phyloP scores from a whole-genome alignment of 1,140 invertebrate genomes.

The Caenorhabditis briggsae region DNA sequence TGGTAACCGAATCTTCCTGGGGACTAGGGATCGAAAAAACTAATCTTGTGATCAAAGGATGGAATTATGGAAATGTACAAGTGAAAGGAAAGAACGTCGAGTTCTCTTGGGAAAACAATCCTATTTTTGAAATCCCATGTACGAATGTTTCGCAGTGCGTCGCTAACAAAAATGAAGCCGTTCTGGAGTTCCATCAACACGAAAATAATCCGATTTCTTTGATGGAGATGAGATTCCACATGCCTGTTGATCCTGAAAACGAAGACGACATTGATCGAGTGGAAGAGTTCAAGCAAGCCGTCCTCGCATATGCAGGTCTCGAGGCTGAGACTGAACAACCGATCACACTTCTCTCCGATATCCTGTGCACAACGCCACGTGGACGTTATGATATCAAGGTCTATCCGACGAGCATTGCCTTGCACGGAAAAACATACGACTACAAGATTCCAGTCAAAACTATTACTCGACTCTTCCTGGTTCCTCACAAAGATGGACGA shows the following conservation, averaged over 20 bases:
- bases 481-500: conserved; percentile 96
- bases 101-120: conserved; percentile 87
- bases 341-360: conserved; percentile 94
- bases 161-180: conserved; percentile 97
- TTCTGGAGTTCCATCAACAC: conserved; percentile 82
- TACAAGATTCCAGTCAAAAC: conserved; percentile 99
- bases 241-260: conserved; percentile 86
- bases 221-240: conserved; percentile 97
- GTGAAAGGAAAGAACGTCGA: conserved; percentile 90
- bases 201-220: conserved; percentile 96
- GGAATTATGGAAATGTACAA: conserved; percentile 98
- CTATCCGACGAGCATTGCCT: conserved; percentile 95
- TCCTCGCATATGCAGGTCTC: conserved; percentile 96
- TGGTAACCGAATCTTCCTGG: conserved; percentile 86
- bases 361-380: conserved; percentile 97
- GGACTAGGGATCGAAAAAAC: conserved; percentile 82
- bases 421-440: conserved; percentile 99
- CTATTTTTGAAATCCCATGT: conserved; percentile 95
- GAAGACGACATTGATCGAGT: conserved; percentile 84
- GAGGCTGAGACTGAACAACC: conserved; percentile 97
- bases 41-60: conserved; percentile 94
- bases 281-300: conserved; percentile 91
- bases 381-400: conserved; percentile 99
- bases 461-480: conserved; percentile 90
- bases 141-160: conserved; percentile 95